Evolutionary conservation across 1,140 invertebrate species (phyloP).

Genomic region (Apis cerana): DNA sequence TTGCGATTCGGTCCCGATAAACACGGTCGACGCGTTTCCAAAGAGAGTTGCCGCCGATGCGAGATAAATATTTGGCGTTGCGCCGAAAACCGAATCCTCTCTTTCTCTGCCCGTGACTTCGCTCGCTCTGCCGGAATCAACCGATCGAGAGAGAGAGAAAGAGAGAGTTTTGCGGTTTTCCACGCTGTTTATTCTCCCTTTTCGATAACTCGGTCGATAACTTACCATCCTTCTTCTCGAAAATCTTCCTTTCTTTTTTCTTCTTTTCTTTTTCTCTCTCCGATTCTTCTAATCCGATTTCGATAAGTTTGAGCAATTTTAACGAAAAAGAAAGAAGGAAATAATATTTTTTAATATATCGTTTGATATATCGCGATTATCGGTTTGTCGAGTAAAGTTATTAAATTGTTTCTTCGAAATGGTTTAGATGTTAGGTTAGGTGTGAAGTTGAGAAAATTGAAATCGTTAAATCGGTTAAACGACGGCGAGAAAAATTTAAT

Average conservation of each 20-base stretch:
- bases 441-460: no score
- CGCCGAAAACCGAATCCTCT: slow-evolving; percentile 36
- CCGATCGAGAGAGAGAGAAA: slow-evolving; percentile 40
- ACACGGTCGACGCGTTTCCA: slow-evolving; percentile 54
- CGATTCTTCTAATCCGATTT: no score
- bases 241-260: neutral
- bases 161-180: slow-evolving; percentile 41
- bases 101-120: neutral
- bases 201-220: slow-evolving; percentile 23
- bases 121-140: slow-evolving; percentile 36
- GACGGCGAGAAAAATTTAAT: no score
- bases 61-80: slow-evolving; percentile 60
- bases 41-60: slow-evolving; percentile 33
- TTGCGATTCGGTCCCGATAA: slow-evolving; percentile 56
- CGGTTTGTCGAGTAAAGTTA: no score
- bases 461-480: no score
- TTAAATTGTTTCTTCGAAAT: no score
- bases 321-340: no score
- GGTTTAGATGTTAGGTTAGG: no score
- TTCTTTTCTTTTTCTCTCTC: no score
- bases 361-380: no score
- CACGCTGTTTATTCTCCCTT: slow-evolving; percentile 39
- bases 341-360: no score
- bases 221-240: neutral
- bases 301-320: no score